phyloP scores from a whole-genome alignment of 2,113 vertebrate genomes.

The Tetrao urogallus region DNA sequence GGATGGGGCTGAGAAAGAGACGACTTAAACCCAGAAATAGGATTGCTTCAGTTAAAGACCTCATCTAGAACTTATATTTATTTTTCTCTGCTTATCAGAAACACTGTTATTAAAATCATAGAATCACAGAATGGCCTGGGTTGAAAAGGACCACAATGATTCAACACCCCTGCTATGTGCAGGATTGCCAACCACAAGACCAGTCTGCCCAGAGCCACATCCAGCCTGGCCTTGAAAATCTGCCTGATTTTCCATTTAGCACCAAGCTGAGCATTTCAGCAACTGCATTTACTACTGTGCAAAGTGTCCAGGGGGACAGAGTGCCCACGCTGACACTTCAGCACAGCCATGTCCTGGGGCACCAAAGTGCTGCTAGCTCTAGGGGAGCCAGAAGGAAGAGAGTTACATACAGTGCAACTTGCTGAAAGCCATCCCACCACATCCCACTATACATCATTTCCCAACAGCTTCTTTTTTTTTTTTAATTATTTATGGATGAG shows the following conservation, averaged over 20 bases:
- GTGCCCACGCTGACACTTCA: rapidly evolving
- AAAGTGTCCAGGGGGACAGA: background rate
- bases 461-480: background rate
- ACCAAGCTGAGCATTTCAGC: background rate
- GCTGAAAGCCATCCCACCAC: background rate
- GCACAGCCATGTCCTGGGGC: background rate
- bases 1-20: background rate
- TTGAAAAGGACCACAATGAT: too few species aligned
- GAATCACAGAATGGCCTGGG: too few species aligned
- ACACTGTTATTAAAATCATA: background rate
- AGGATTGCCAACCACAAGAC: too few species aligned
- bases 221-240: background rate
- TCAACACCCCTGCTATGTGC: too few species aligned
- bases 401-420: background rate
- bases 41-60: background rate
- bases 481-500: background rate
- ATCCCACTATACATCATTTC: background rate
- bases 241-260: background rate
- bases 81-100: background rate
- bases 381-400: background rate
- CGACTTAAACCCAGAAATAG: slow-evolving; percentile 7
- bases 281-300: background rate
- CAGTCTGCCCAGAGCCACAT: too few species aligned
- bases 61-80: background rate
- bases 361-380: background rate